These are phyloP conservation scores for Cheilosia urbana DNA, from an alignment of 2,888 invertebrate species.

Conservation along the genomic window DNA sequence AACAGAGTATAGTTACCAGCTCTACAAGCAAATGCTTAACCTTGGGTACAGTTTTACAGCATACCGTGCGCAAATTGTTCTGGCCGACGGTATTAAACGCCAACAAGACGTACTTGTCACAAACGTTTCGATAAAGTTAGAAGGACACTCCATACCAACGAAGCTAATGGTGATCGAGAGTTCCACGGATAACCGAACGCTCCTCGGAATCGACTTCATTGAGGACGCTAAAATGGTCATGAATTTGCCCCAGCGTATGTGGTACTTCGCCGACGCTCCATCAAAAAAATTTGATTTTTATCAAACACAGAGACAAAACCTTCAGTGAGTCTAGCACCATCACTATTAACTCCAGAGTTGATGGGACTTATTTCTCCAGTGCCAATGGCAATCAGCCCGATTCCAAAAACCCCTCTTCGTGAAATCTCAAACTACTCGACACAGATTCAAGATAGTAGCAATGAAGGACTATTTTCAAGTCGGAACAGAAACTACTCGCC, in stretches of 20 bases:
- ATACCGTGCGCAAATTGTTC: conserved; percentile 57
- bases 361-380: no score
- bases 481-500: conserved; percentile 8
- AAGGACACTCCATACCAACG: conserved; percentile 55
- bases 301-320: background rate
- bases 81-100: conserved; percentile 52
- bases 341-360: no score
- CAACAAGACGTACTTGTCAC: conserved; percentile 49
- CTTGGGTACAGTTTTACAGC: conserved; percentile 45
- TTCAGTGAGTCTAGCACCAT: background rate
- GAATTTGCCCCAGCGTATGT: background rate
- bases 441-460: background rate
- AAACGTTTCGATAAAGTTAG: conserved; percentile 38
- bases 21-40: conserved; percentile 49
- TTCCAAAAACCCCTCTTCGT: no score
- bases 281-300: background rate
- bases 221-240: conserved; percentile 48
- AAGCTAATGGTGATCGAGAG: conserved; percentile 76
- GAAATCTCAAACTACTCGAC: background rate
- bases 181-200: conserved; percentile 63
- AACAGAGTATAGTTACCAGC: no score
- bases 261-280: background rate
- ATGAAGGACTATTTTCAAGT: background rate
- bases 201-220: conserved; percentile 76
- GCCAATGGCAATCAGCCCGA: no score